These are phyloP conservation scores for Abscondita cerata DNA, from an alignment of 2,888 invertebrate species.

Conservation along the genomic window DNA sequence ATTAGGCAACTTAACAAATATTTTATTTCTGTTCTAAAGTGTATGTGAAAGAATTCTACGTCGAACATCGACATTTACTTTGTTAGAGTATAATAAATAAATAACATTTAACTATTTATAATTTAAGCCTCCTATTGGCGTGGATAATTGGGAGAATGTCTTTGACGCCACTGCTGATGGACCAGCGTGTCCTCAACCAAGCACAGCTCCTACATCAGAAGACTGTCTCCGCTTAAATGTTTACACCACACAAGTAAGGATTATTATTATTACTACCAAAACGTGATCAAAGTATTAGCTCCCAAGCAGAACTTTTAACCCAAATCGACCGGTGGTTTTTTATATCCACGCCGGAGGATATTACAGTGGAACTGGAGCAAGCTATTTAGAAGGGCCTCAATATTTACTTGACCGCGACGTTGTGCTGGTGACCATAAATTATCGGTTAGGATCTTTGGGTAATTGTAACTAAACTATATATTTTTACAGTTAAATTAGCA, in stretches of 20 bases:
- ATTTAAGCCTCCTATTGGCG: conserved; percentile 51
- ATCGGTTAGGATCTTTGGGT: conserved; percentile 63
- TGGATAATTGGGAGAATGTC: conserved; percentile 50
- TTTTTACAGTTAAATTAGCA: no score
- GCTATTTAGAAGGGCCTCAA: conserved; percentile 61
- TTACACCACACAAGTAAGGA: conserved; percentile 60
- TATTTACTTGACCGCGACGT: conserved; percentile 66
- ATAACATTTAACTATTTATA: no score
- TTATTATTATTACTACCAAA: not conserved
- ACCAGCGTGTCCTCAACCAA: conserved; percentile 51
- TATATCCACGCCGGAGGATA: conserved; percentile 70
- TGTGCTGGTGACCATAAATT: conserved; percentile 67
- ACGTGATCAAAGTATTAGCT: not conserved
- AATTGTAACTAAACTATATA: no score
- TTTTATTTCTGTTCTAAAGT: no score
- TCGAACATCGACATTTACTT: no score
- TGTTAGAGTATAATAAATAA: no score
- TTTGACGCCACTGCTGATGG: conserved; percentile 54
- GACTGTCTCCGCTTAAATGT: conserved; percentile 72
- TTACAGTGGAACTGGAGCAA: conserved; percentile 64
- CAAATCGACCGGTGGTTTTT: conserved; percentile 63
- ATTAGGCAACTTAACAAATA: no score
- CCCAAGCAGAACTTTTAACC: conserved; percentile 15
- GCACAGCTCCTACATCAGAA: conserved; percentile 59
- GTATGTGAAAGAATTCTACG: no score